These are phyloP conservation scores for Eupeodes luniger DNA, from an alignment of 2,888 invertebrate genomes.

Conservation along the genomic window DNA sequence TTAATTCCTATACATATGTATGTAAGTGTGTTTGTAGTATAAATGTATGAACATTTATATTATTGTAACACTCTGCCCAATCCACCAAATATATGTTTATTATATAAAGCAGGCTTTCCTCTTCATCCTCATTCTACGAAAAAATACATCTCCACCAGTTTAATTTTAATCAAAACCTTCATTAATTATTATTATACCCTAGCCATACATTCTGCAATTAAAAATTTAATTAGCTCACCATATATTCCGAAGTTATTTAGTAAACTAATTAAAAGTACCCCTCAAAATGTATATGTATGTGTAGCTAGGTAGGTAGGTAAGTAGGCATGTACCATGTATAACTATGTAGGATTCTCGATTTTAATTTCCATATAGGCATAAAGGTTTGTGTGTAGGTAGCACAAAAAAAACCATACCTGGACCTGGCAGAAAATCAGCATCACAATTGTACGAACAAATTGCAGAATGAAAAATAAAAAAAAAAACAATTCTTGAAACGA, in stretches of 20 bases:
- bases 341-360: background rate
- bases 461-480: background rate
- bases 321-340: background rate
- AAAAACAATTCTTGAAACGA: background rate
- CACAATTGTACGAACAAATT: background rate
- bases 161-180: slow-evolving; percentile 66
- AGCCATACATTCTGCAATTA: slow-evolving; percentile 70
- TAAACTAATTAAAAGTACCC: slow-evolving; percentile 75
- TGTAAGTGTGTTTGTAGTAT: background rate
- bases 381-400: background rate
- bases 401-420: background rate
- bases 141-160: slow-evolving; percentile 6
- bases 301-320: background rate
- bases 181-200: slow-evolving; percentile 70
- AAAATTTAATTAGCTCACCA: slow-evolving; percentile 75
- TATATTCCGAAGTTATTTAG: slow-evolving; percentile 72
- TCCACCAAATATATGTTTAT: background rate
- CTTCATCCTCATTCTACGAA: background rate
- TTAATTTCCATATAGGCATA: background rate
- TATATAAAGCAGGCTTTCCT: background rate
- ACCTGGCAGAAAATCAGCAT: background rate
- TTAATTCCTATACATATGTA: no score
- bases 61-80: background rate
- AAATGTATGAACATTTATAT: background rate
- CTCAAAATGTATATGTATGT: background rate